Evolutionary conservation across 2,113 vertebrate genomes (phyloP).

Genomic region (Brevimyrus niger): DNA sequence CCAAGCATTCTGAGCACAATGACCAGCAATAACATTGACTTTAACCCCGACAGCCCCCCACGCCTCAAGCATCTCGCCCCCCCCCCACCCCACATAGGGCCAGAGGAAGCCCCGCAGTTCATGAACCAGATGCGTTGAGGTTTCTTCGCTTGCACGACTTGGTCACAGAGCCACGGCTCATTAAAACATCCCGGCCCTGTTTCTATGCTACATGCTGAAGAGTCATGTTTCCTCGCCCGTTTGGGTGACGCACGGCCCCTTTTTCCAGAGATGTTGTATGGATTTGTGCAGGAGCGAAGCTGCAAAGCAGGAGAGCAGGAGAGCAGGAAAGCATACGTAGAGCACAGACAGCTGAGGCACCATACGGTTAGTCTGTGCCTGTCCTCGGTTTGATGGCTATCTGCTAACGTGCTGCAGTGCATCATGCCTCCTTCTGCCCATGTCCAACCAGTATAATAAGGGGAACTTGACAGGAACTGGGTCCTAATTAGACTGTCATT

Average conservation of each 20-base stretch:
- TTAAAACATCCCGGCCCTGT: background rate
- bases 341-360: background rate
- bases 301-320: too few relatives aligned
- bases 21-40: background rate
- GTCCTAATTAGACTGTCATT: constrained; percentile 61
- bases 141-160: background rate
- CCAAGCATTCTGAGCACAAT: background rate
- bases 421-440: constrained; percentile 2
- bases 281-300: background rate
- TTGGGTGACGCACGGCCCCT: background rate
- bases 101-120: background rate
- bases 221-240: background rate
- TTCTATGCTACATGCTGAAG: background rate
- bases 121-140: background rate
- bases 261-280: background rate
- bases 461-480: constrained; percentile 57
- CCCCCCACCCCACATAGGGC: background rate
- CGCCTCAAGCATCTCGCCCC: background rate
- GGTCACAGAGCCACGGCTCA: background rate
- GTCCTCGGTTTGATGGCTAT: constrained; percentile 23
- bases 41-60: background rate
- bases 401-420: constrained; percentile 24
- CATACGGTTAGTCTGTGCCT: background rate
- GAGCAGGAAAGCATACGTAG: background rate
- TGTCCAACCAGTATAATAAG: constrained; percentile 46